Percentiles rank a stretch among this genome's conserved stretches.
Evolutionary conservation across 1,140 invertebrate genomes (phyloP).

Genomic region (Drosophila leontia): DNA sequence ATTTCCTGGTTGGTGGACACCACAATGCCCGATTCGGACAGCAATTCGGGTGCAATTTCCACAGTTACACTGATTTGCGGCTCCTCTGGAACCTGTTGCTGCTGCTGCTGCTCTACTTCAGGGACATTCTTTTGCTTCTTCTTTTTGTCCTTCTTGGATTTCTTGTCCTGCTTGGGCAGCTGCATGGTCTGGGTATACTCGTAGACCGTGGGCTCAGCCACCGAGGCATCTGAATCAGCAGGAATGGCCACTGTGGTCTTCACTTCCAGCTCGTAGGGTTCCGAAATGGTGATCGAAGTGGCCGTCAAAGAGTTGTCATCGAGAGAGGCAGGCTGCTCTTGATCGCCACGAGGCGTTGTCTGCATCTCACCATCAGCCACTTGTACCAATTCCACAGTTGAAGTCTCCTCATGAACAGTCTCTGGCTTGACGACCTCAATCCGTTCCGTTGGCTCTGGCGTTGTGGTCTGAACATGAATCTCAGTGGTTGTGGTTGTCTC

Average conservation of each 20-base stretch:
- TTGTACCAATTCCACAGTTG: slow-evolving; percentile 54
- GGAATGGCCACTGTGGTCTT: slow-evolving; percentile 87
- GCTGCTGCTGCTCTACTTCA: slow-evolving; percentile 16
- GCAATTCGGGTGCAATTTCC: slow-evolving; percentile 66
- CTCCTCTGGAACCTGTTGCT: slow-evolving; percentile 36
- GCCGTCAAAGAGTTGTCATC: slow-evolving; percentile 68
- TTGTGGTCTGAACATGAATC: slow-evolving; percentile 85
- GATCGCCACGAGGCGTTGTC: slow-evolving; percentile 83
- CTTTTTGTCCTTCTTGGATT: slow-evolving; percentile 56
- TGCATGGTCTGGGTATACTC: slow-evolving; percentile 81
- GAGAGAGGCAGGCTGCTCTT: slow-evolving; percentile 52
- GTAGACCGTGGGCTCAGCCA: slow-evolving; percentile 68
- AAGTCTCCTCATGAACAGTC: slow-evolving; percentile 52
- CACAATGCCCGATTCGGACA: slow-evolving; percentile 62
- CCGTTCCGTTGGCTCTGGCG: slow-evolving; percentile 67
- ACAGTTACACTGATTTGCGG: slow-evolving; percentile 74
- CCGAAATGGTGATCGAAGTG: slow-evolving; percentile 85
- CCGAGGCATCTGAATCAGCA: slow-evolving; percentile 80
- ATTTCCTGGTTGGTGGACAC: slow-evolving; percentile 70
- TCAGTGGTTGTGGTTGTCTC: slow-evolving; percentile 81
- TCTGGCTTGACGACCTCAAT: slow-evolving; percentile 26
- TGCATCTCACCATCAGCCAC: slow-evolving; percentile 85
- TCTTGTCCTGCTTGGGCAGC: slow-evolving; percentile 67
- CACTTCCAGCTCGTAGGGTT: slow-evolving; percentile 88
- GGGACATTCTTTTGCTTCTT: slow-evolving; percentile 15